These are phyloP conservation scores for Chelonus insularis DNA, from an alignment of 1,140 invertebrate species.

Conservation along the genomic window DNA sequence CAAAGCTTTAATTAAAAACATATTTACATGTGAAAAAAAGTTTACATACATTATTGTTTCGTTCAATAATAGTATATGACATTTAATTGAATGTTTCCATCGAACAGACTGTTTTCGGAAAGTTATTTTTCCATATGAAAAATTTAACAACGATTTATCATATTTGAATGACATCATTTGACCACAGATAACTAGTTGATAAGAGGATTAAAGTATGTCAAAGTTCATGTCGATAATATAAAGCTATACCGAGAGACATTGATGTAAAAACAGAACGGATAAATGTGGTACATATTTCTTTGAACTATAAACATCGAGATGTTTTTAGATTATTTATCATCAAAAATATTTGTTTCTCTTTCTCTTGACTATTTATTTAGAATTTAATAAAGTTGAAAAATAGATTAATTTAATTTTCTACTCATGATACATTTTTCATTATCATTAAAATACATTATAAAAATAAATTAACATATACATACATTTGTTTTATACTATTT, in stretches of 20 bases:
- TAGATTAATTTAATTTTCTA: no score
- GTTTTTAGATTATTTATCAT: no score
- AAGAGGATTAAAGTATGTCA: constrained; percentile 7
- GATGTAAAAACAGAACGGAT: constrained; percentile 4
- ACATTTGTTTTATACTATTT: no score
- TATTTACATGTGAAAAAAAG: no score
- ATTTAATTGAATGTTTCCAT: background rate
- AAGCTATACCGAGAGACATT: background rate
- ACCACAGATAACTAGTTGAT: constrained; percentile 12
- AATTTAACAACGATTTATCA: background rate
- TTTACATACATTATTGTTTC: no score
- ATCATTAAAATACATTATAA: no score
- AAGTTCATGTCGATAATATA: constrained; percentile 9
- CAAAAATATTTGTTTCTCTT: no score
- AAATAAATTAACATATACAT: no score
- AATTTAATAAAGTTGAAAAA: no score
- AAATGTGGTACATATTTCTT: background rate
- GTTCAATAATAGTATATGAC: background rate
- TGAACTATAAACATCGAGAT: background rate
- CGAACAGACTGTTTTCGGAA: background rate
- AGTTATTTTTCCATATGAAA: constrained; percentile 5
- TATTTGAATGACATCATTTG: constrained; percentile 11
- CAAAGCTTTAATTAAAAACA: no score
- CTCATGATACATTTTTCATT: no score
- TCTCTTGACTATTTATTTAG: no score